Evolutionary conservation across 2,113 vertebrate genomes (phyloP), one percentile per base, ranked within the genome.

Genomic region (Sceloporus tristichus): DNA sequence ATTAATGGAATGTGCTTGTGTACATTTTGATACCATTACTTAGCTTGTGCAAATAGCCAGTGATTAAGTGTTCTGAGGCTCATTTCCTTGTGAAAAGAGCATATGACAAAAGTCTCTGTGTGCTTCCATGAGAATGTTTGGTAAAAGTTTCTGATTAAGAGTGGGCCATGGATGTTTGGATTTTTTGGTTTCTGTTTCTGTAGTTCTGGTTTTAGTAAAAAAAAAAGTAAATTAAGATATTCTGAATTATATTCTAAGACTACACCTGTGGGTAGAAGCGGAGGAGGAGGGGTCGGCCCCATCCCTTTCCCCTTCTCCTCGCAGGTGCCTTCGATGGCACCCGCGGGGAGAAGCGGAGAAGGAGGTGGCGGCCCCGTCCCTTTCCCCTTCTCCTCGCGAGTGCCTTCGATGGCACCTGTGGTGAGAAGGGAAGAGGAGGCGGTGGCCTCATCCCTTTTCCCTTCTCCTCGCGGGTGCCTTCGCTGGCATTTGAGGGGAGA

Each of bases 81-180:
- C 80, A 88, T 68, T 89, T 14, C 42, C 89, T 82, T 90, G 38
- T 75, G 80, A 38, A 83, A 75, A n/a, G 71, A 84, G 77, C 29
- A 79, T 0, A 27, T 65, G 54, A 70, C 73, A 84, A 71, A 5
- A 18, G 4, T 80, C 38, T n/a, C 16, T 29, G 23, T 84, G n/a
- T 65, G 21, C 7, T 76, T 70, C 71, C 23, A 21, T 66, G 23
- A 42, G 78, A 83, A 48, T 34, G 18, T 78, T 18, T 21, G n/a
- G 29, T 53, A 54, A 76, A 34, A 6, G 13, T 77, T 54, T 82
- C 16, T 76, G 86, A 77, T 83, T 56, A 75, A n/a, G 5, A 56
- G 8, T 76, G 23, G 29, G 42, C 77, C 14, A 25, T 75, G 27
- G 29, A 66, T 23, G 7, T 34, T 54, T 40, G 79, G 4, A 29